Evolutionary conservation across 2,888 invertebrate species (phyloP), one percentile per base, ranked within the genome.

Genomic region (Scaptomyza polygonia): DNA sequence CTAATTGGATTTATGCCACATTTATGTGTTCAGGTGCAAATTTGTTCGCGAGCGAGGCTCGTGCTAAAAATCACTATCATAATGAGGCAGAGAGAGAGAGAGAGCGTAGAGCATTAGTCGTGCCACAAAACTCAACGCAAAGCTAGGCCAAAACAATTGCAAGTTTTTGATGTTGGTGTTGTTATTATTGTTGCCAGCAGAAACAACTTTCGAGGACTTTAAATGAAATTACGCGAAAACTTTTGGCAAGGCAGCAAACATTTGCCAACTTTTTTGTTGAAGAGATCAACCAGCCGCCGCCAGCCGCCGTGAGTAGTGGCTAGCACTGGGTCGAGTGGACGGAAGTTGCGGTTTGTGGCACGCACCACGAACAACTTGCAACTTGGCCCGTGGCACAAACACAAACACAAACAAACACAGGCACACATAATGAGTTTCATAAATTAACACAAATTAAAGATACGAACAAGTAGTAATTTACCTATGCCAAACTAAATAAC

Each of bases 391-490:
- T 32, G 16, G 58, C 53, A 25, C 32, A 21, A 7, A 39, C 39
- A 16, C 42, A n/a, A n/a, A n/a, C 53, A 25, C 32, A 21, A 7
- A 39, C 39, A 16, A n/a, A n/a, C 42, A 42, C 42, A 3, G 39
- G 7, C 44, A 29, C 72, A 55, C 87, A 71, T 87, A 88, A 82
- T 87, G 88, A 87, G 77, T 85, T 85, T 77, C 88, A 85, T 87
- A 88, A 85, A 88, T 87, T 87, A 87, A 74, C 88, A 62, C 79
- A 79, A 87, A 85, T 88, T 85, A 87, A 87, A 88, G 88, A 87
- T 72, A 75, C 74, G 72, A 65, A 57, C 67, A 65, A 74, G 74
- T 87, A 73, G 74, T 88, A 74, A 81, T 81, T 74, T 75, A 66
- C 77, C 79, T 79, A 76, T 63, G 51, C 44, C 45, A 14, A 36